Evolutionary conservation across 1,140 invertebrate species (phyloP), one percentile per base, ranked within the genome.

Genomic region (Musca domestica): DNA sequence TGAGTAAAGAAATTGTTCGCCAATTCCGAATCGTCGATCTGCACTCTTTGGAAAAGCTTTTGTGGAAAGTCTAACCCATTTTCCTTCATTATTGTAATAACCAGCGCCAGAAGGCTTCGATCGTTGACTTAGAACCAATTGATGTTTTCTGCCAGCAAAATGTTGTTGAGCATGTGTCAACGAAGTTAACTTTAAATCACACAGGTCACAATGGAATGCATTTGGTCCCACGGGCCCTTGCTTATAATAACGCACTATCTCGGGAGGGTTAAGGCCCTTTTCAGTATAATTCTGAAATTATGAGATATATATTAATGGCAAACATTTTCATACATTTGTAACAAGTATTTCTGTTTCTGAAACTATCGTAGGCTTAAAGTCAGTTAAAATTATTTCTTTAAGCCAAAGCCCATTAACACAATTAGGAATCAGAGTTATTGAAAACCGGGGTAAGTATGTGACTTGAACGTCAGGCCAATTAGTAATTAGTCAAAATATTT

Each of bases 141-240:
- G 75, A 73, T 85, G 84, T 72, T 80, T 83, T 65, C 77, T 83
- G 0, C 84, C 83, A 64, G 77, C 71, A 63, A 82, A 84, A 71
- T 85, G 84, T 63, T 84, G 83, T 51, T 83, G 79, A 7, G 83
- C 83, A 69, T 85, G 83, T 3, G 78, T 70, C 64, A 74, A 69
- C 7, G 83, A 83, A 15, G 82, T 84, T 14, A 85, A 71, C 1
- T 77, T 69, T 49, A 85, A 65, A 70, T 85, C 82, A 72, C 84
- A 85, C 0, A 80, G 64, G 4, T 83, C 76, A 65, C 84, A 85
- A 67, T 84, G 76, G 64, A 76, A 77, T 30, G 75, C 75, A 41
- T 74, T 72, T 9, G 78, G 74, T 7, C 78, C 78, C 17, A 49
- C 70, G 1, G 74, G 72, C 1, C 76, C 74, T 9, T 72, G 64